Evolutionary conservation across 2,113 vertebrate genomes (phyloP).

Genomic region (Chascanopsetta lugubris): DNA sequence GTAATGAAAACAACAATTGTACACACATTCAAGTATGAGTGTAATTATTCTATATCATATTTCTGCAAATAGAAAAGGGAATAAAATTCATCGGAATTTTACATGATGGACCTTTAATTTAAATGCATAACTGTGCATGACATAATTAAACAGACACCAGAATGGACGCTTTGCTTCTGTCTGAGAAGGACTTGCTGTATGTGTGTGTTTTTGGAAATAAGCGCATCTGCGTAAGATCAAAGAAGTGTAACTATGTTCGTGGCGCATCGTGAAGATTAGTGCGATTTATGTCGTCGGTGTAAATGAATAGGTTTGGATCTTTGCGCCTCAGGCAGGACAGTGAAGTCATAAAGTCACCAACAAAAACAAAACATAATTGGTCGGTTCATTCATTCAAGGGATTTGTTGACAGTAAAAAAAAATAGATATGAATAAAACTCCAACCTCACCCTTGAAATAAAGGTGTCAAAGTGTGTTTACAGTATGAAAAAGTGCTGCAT

Average conservation of each 20-base stretch:
- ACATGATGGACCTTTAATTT: too few species aligned
- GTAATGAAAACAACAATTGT: too few species aligned
- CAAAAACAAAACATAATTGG: not conserved
- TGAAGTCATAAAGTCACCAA: not conserved
- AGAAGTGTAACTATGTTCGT: not conserved
- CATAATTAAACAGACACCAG: too few species aligned
- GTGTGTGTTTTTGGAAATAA: not conserved
- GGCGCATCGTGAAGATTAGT: not conserved
- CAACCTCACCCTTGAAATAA: not conserved
- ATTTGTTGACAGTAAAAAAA: conserved; percentile 2
- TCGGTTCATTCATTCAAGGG: conserved; percentile 1
- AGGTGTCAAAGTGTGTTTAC: not conserved
- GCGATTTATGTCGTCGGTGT: not conserved
- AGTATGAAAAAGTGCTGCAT: not conserved
- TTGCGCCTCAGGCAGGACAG: not conserved
- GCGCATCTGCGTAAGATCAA: not conserved
- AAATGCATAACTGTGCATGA: too few species aligned
- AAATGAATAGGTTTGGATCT: not conserved
- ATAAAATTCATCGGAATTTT: too few species aligned
- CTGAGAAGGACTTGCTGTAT: not conserved
- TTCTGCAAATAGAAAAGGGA: not conserved
- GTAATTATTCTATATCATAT: too few species aligned
- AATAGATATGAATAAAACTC: not conserved
- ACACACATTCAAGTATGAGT: too few species aligned
- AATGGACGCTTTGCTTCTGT: not conserved